Conservation (phyloP, 1,140 invertebrate genomes). For the Mesaphorura yosii region DNA sequence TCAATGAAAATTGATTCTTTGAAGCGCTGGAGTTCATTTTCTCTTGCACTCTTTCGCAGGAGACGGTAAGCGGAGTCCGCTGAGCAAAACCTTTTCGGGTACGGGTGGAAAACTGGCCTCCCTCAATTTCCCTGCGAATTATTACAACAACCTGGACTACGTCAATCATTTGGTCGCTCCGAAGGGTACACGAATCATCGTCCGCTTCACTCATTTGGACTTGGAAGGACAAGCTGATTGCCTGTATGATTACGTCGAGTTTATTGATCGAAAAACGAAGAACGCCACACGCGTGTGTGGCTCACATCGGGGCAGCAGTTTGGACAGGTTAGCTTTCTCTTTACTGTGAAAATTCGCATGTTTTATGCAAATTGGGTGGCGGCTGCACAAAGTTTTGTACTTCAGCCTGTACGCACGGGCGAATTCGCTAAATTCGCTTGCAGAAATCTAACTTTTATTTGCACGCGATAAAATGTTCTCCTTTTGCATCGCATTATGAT, state of each 20-base stretch:
- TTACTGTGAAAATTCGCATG: no score
- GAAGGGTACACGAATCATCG: conserved; percentile 47
- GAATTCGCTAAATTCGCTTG: no score
- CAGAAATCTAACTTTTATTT: no score
- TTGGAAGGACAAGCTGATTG: conserved; percentile 60
- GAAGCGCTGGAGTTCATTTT: no score
- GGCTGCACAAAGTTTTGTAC: no score
- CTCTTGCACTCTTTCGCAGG: no score
- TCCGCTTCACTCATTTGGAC: conserved; percentile 53
- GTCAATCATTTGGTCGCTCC: conserved; percentile 48
- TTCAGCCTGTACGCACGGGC: no score
- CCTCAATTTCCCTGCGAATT: conserved; percentile 51
- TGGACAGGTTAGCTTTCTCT: conserved; percentile 30
- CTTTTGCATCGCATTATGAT: no score
- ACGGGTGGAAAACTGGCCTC: conserved; percentile 46
- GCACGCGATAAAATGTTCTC: no score
- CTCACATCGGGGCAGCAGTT: conserved; percentile 17
- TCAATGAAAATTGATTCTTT: no score
- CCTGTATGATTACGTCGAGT: conserved; percentile 59
- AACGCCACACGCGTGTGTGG: conserved; percentile 32
- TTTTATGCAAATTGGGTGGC: no score
- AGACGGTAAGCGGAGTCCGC: no score
- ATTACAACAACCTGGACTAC: conserved; percentile 56
- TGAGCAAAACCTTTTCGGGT: conserved; percentile 43
- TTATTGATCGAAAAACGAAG: conserved; percentile 34